A percentile compares a stretch with the other conserved stretches of the same genome.
Evolutionary conservation across 1,140 invertebrate genomes (phyloP).

Genomic region (Temnothorax curvispinosus): DNA sequence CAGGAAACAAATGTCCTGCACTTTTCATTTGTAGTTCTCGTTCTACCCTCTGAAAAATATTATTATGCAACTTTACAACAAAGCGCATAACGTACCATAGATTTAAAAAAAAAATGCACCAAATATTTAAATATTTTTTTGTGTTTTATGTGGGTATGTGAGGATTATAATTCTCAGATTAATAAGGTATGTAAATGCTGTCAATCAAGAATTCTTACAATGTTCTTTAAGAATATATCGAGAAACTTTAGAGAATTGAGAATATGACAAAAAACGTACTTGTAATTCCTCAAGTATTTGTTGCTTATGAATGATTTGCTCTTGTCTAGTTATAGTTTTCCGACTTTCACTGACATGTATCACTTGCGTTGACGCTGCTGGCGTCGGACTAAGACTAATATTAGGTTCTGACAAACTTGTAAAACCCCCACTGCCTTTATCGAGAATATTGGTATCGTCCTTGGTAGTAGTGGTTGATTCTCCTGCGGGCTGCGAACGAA

Average conservation of each 20-base stretch:
- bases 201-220: neutral
- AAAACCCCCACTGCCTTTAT: slow-evolving; percentile 83
- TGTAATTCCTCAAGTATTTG: slow-evolving; percentile 93
- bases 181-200: neutral
- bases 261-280: slow-evolving; percentile 80
- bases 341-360: slow-evolving; percentile 75
- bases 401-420: slow-evolving; percentile 82
- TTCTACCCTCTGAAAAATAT: slow-evolving; percentile 88
- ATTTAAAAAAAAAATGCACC: neutral
- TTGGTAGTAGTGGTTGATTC: slow-evolving; percentile 78
- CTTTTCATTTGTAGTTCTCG: slow-evolving; percentile 90
- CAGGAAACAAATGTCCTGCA: slow-evolving; percentile 84
- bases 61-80: slow-evolving; percentile 28
- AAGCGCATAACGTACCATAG: slow-evolving; percentile 2
- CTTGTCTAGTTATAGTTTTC: slow-evolving; percentile 85
- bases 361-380: slow-evolving; percentile 69
- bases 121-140: neutral
- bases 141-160: neutral
- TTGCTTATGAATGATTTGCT: slow-evolving; percentile 91
- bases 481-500: slow-evolving; percentile 85
- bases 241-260: neutral
- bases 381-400: slow-evolving; percentile 79
- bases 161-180: neutral
- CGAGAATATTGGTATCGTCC: slow-evolving; percentile 84
- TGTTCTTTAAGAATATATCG: neutral